A percentile compares a stretch with the other conserved stretches of the same genome.
Evolutionary conservation across 2,797 vertebrate species (phyloP).

Genomic region (Peromyscus aztecus): DNA sequence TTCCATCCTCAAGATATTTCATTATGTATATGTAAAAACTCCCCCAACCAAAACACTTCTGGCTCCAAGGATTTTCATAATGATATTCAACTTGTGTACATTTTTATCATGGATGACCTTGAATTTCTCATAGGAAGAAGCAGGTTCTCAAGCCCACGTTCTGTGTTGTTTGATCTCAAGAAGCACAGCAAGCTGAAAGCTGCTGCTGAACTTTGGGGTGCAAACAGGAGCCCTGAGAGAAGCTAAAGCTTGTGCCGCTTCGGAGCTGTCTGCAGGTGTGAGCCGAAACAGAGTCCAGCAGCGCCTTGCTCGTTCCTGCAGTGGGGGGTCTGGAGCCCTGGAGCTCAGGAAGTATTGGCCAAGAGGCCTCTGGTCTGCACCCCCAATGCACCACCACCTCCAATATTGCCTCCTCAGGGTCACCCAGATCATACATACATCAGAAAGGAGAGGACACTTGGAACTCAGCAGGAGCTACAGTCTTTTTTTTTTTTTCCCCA

Average conservation of each 20-base stretch:
- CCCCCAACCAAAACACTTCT: not conserved
- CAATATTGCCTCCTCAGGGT: not conserved
- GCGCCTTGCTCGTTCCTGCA: no score
- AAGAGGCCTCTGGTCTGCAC: not conserved
- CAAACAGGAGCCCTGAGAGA: not conserved
- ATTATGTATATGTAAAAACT: not conserved
- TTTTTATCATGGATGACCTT: slow-evolving; percentile 23
- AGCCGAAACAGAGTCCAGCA: not conserved
- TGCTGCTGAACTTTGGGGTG: not conserved
- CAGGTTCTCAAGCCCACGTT: not conserved
- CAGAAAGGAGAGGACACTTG: not conserved
- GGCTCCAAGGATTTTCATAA: not conserved
- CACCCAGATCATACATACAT: not conserved
- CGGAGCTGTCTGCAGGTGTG: not conserved
- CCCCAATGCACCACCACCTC: not conserved
- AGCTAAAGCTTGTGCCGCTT: not conserved
- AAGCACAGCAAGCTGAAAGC: not conserved
- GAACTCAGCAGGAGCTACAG: not conserved
- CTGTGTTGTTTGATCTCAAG: not conserved
- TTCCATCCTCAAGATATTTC: not conserved
- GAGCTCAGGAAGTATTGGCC: not conserved
- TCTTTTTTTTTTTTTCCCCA: not conserved
- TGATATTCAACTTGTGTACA: not conserved
- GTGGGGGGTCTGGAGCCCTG: not conserved
- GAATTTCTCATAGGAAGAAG: slow-evolving; percentile 13